These are phyloP conservation scores for Lutjanus campechanus DNA, from an alignment of 2,797 vertebrate genomes.

Conservation along the genomic window DNA sequence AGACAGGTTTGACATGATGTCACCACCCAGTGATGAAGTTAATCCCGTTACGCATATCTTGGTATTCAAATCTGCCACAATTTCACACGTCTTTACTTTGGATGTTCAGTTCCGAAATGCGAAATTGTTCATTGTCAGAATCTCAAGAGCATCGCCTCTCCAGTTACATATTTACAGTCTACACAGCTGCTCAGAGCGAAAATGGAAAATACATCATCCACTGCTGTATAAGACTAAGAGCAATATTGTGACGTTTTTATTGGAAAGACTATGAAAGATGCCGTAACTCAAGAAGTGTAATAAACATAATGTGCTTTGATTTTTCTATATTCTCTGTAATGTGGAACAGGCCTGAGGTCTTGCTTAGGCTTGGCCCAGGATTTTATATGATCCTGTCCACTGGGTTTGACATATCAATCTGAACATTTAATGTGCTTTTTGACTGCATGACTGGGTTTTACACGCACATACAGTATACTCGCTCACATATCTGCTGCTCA, in stretches of 20 bases:
- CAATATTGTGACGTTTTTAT: slow-evolving; percentile 73
- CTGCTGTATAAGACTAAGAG: slow-evolving; percentile 55
- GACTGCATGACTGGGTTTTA: slow-evolving; percentile 58
- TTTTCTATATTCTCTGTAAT: slow-evolving; percentile 63
- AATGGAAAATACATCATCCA: slow-evolving; percentile 48
- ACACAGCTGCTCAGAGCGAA: slow-evolving; percentile 34
- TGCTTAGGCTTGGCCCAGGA: slow-evolving; percentile 26
- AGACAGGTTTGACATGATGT: slow-evolving; percentile 11
- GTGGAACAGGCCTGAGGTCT: slow-evolving; percentile 50
- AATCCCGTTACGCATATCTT: slow-evolving; percentile 20
- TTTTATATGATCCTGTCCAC: slow-evolving; percentile 55
- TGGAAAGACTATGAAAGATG: slow-evolving; percentile 61
- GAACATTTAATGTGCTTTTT: slow-evolving; percentile 61
- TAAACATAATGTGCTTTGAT: slow-evolving; percentile 77
- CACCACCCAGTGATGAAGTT: slow-evolving; percentile 11
- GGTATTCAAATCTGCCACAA: slow-evolving; percentile 9
- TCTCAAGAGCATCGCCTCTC: slow-evolving; percentile 37
- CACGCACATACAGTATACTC: slow-evolving; percentile 28
- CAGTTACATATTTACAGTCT: slow-evolving; percentile 39
- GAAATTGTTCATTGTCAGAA: slow-evolving; percentile 22
- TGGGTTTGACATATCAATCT: slow-evolving; percentile 61
- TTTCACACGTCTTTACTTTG: slow-evolving; percentile 21
- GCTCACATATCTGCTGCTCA: slow-evolving; percentile 22
- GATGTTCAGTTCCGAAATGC: slow-evolving; percentile 23
- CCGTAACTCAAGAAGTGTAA: slow-evolving; percentile 68